Base-by-base conservation (phyloP, 2,113 vertebrate genomes). In the Turdus rufiventris region DNA sequence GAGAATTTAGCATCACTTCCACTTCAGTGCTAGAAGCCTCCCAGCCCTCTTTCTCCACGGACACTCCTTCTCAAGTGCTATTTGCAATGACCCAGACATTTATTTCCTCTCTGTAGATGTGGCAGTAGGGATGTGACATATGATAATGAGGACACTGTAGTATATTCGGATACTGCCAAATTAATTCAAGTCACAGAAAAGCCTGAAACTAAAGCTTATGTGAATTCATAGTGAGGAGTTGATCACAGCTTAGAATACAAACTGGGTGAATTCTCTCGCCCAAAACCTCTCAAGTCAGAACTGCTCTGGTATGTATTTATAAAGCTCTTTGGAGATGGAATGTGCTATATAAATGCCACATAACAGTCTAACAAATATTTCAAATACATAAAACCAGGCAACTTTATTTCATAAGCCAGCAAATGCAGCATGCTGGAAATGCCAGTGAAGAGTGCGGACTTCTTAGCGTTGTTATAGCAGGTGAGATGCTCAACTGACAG, bases 321-420 rank as follows among this genome's bases (percentile, higher is more conserved):
- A 66, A 89, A 93, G 29, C 8, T 76, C 42, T 70, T 14, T 36
- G 11, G 18, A 19, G 20, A 79, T 1, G 1, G 54, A 76, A 70
- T 29, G 3, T n/a, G 20, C 45, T 85, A 62, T 20, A 54, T 18
- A 91, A 93, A 82, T 60, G 62, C 19, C 78, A 94, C 7, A 40
- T 63, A 85, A 85, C 24, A 93, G 14, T 53, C 83, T 86, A 96
- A 90, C 7, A 88, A 94, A 63, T 88, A 88, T n/a, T 90, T 88
- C 70, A 92, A 91, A 82, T 62, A 61, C 45, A 87, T 18, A 93
- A 82, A 94, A 54, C 17, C 65, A 96, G 58, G 24, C 20, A 92
- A 79, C 45, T 94, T 97, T 88, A 95, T 95, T 97, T 96, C 67
- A 61, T 34, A 71, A 65, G 42, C 50, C 93, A 94, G 85, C 78